A percentile compares a stretch with the other conserved stretches of the same genome.
These are phyloP conservation scores for Rhabdophis nuchalis DNA, from an alignment of 2,797 vertebrate species.

Conservation along the genomic window DNA sequence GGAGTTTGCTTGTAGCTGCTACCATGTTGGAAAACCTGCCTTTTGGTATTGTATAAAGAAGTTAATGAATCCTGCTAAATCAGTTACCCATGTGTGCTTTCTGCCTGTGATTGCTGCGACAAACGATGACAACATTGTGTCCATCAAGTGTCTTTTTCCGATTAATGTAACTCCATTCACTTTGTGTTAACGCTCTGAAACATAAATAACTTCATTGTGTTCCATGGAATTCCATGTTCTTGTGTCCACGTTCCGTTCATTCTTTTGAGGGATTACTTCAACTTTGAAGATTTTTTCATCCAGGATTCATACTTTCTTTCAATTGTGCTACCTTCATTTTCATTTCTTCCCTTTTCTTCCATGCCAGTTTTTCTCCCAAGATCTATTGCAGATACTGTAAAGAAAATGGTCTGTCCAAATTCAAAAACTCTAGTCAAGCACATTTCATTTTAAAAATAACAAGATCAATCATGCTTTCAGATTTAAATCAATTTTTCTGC, in stretches of 20 bases:
- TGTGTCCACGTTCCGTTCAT: neutral
- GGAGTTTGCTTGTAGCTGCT: no score
- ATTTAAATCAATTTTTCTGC: neutral
- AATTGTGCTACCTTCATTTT: neutral
- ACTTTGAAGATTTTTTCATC: neutral
- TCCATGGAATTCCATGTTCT: neutral
- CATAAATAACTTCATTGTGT: neutral
- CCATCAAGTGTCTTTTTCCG: neutral
- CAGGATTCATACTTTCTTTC: neutral
- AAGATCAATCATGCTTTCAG: neutral
- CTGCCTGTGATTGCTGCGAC: no score
- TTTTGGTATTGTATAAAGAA: no score
- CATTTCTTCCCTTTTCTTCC: neutral
- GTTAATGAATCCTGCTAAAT: no score
- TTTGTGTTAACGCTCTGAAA: neutral
- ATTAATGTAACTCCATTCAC: neutral
- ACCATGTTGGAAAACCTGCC: no score
- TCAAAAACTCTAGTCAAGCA: neutral
- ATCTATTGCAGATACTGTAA: neutral
- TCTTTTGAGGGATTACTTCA: neutral
- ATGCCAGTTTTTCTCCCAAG: neutral
- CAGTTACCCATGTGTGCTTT: no score
- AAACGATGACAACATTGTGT: no score
- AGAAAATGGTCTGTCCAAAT: neutral
- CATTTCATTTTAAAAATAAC: neutral